phyloP scores from a whole-genome alignment of 2,888 invertebrate species.

The Sphaerophoria rueppellii region DNA sequence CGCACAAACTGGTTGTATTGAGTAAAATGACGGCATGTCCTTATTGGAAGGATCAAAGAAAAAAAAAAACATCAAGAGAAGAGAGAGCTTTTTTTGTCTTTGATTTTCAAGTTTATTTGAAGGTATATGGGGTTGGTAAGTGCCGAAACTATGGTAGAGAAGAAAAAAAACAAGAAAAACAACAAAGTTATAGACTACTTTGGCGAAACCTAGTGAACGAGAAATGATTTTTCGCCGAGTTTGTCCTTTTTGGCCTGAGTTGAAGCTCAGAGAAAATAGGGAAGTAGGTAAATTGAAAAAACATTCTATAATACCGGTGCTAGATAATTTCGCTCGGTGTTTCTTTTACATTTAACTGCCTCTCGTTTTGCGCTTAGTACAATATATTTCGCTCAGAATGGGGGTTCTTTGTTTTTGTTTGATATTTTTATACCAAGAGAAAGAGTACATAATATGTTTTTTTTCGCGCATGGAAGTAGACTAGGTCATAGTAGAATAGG shows the following conservation, averaged over 20 bases:
- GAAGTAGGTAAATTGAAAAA: constrained; percentile 43
- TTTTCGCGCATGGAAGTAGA: constrained; percentile 66
- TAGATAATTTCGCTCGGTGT: constrained; percentile 25
- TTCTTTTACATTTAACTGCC: not conserved
- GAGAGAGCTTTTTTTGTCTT: constrained; percentile 36
- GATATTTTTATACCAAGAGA: not conserved
- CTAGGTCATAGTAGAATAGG: constrained; percentile 70
- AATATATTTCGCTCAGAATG: constrained; percentile 24
- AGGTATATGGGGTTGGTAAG: constrained; percentile 6
- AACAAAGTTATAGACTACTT: constrained; percentile 12
- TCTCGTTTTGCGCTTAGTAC: constrained; percentile 3
- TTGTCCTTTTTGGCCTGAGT: constrained; percentile 40
- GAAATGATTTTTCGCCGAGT: constrained; percentile 36
- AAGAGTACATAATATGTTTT: constrained; percentile 6
- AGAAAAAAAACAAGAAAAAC: not conserved
- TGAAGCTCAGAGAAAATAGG: constrained; percentile 21
- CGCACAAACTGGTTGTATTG: constrained; percentile 75
- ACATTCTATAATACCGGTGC: constrained; percentile 17
- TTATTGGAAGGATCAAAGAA: constrained; percentile 31
- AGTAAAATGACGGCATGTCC: constrained; percentile 72
- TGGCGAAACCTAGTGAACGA: constrained; percentile 64
- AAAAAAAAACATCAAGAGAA: constrained; percentile 26
- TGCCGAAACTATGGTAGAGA: constrained; percentile 29
- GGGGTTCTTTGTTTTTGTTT: constrained; percentile 50
- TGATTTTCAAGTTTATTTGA: constrained; percentile 15